Percentiles rank a stretch among this genome's conserved stretches.
These are phyloP conservation scores for Diorhabda carinulata DNA, from an alignment of 1,140 invertebrate genomes.

Conservation along the genomic window DNA sequence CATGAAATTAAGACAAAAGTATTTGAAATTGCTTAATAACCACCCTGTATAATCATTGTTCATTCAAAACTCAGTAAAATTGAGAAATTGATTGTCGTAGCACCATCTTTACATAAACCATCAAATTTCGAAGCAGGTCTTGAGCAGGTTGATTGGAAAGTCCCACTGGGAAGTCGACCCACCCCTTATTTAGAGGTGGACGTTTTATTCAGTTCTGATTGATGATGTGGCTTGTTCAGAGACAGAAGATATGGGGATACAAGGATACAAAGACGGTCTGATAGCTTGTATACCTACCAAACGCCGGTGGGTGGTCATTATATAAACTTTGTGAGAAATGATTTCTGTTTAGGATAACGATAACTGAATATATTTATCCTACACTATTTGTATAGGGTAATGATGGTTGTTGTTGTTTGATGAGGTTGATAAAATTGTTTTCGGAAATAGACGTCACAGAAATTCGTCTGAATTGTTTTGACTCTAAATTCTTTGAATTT, in stretches of 20 bases:
- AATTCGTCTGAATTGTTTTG: too few relatives aligned
- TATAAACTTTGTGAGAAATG: too few relatives aligned
- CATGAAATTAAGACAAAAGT: neutral
- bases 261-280: constrained; percentile 14
- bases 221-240: constrained; percentile 18
- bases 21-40: neutral
- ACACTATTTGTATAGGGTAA: too few relatives aligned
- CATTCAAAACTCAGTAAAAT: neutral
- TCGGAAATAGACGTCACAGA: too few relatives aligned
- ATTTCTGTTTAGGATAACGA: too few relatives aligned
- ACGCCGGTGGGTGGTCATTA: constrained; percentile 12
- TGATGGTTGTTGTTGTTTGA: too few relatives aligned
- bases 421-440: too few relatives aligned
- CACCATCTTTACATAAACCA: neutral
- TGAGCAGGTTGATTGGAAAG: constrained; percentile 20
- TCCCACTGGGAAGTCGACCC: neutral
- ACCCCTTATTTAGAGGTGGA: constrained; percentile 12
- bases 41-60: neutral
- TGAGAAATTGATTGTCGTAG: neutral
- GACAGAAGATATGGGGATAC: constrained; percentile 6
- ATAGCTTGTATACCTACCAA: constrained; percentile 6
- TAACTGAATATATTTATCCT: too few relatives aligned
- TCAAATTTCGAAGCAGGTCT: constrained; percentile 7
- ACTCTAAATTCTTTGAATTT: too few relatives aligned
- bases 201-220: constrained; percentile 21